These are phyloP conservation scores for Ammodramus savannarum DNA, from an alignment of 2,113 vertebrate species.

Conservation along the genomic window DNA sequence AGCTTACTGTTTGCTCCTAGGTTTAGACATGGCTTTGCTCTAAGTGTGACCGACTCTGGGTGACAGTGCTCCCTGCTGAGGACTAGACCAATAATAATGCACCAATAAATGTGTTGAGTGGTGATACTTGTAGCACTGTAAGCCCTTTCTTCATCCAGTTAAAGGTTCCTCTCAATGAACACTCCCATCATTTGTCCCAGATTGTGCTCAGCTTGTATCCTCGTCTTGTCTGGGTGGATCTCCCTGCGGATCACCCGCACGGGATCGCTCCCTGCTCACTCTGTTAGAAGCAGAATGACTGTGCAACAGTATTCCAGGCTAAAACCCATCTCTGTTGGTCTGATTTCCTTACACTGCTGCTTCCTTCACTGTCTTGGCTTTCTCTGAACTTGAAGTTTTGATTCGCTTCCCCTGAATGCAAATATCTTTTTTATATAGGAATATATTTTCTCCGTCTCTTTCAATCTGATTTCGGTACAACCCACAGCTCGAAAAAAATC, in stretches of 20 bases:
- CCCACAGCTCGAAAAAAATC: neutral
- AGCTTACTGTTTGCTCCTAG: conserved; percentile 5
- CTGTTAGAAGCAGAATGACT: conserved; percentile 15
- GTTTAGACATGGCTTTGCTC: conserved; percentile 48
- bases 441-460: neutral
- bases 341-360: neutral
- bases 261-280: neutral
- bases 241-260: neutral
- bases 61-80: conserved; percentile 31
- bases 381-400: conserved; percentile 3
- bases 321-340: neutral
- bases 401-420: neutral
- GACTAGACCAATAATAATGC: neutral
- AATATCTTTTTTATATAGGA: neutral
- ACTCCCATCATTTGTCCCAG: neutral
- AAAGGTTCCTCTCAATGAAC: conserved; percentile 17
- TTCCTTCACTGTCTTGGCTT: neutral
- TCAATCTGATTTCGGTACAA: neutral
- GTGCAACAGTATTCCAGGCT: conserved; percentile 11
- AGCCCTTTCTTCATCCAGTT: neutral
- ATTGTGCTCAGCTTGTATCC: conserved; percentile 38
- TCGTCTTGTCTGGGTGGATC: conserved; percentile 19
- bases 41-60: neutral
- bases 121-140: conserved; percentile 31
- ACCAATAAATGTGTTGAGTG: neutral